phyloP scores from a whole-genome alignment of 2,113 vertebrate species.

The Lonchura striata region DNA sequence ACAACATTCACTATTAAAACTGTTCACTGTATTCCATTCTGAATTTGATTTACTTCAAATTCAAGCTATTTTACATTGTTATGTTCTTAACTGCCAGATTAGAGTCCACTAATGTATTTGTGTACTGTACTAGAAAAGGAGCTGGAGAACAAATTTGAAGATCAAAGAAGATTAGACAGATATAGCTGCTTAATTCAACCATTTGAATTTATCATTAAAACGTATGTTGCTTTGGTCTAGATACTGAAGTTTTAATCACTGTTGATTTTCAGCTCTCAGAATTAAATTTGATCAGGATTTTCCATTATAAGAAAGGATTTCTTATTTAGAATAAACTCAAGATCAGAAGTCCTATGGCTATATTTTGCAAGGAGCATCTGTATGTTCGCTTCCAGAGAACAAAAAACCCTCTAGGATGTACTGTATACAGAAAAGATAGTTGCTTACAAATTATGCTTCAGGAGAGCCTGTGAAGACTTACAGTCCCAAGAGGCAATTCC shows the following conservation, averaged over 20 bases:
- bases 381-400: not conserved
- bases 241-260: not conserved
- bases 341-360: not conserved
- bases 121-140: not conserved
- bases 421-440: not conserved
- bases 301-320: not conserved
- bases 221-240: not conserved
- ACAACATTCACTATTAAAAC: not conserved
- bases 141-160: not conserved
- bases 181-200: not conserved
- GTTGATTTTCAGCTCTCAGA: not conserved
- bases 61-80: not conserved
- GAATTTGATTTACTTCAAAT: not conserved
- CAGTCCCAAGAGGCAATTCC: not conserved
- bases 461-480: not conserved
- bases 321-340: not conserved
- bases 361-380: not conserved
- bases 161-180: conserved; percentile 4
- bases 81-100: not conserved
- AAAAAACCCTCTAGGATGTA: not conserved
- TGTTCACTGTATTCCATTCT: not conserved
- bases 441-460: not conserved
- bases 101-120: not conserved
- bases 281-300: not conserved
- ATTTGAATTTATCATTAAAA: conserved; percentile 4